Evolutionary conservation across 2,113 vertebrate genomes (phyloP), one percentile per base, ranked within the genome.

Genomic region (Leucopsar rothschildi): DNA sequence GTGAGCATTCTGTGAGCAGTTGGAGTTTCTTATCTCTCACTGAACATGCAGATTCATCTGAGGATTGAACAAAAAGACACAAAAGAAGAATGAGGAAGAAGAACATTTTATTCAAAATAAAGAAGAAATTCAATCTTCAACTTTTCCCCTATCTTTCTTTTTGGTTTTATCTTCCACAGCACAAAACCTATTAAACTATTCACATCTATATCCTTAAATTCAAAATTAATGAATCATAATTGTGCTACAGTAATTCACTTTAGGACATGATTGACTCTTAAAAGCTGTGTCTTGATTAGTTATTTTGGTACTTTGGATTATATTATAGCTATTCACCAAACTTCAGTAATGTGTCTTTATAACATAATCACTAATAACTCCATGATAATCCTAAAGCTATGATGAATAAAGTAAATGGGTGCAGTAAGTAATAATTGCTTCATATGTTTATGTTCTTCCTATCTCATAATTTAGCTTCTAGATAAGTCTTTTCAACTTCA

Each of bases 241-340:
- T 85, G 8, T 82, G 37, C 15, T 60, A 35, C 49, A 49, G 31
- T 94, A 86, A 94, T 94, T 66, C 37, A 85, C 33, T 93, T 87
- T 86, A 85, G 39, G 20, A 76, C 15, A 66, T 76, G 75, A 94
- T 6, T 87, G 82, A 85, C 91, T 75, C 61, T 93, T 88, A 73
- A 93, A 90, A 94, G 57, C 27, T 76, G 40, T 40, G 44, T 79
- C 77, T 52, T 66, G 53, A 79, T 90, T 65, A 83, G 68, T 72
- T 92, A 88, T 84, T 82, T 93, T 79, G 24, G 65, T 81, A 14
- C 14, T 95, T 92, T 85, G 75, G 40, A 90, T 80, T 93, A 64
- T 47, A 42, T 64, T 82, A 56, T 47, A 71, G 61, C 21, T 88
- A 75, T 85, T 87, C 42, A 71, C 50, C 61, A 60, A 21, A 27